These are phyloP conservation scores for Cetoscarus ocellatus DNA, from an alignment of 2,797 vertebrate species.

Conservation along the genomic window DNA sequence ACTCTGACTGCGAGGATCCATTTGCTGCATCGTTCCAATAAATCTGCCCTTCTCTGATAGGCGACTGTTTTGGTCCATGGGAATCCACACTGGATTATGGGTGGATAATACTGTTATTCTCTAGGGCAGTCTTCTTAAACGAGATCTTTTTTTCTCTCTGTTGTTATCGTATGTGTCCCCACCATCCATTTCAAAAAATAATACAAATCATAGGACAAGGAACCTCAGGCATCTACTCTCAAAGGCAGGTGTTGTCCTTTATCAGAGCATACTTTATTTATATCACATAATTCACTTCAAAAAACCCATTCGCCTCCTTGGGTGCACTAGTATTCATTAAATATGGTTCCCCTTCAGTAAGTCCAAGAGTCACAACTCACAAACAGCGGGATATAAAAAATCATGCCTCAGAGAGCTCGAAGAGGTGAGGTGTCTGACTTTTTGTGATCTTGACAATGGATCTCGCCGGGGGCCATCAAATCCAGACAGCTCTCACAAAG, in stretches of 20 bases:
- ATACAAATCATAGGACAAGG: conserved; percentile 11
- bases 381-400: conserved; percentile 60
- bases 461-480: conserved; percentile 52
- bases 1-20: conserved; percentile 26
- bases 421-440: conserved; percentile 56
- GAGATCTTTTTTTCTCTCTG: background rate
- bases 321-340: conserved; percentile 54
- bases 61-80: conserved; percentile 6
- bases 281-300: conserved; percentile 45
- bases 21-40: conserved; percentile 43
- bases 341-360: conserved; percentile 53
- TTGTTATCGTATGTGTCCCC: background rate
- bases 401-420: conserved; percentile 50
- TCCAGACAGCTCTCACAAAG: conserved; percentile 56
- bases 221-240: conserved; percentile 3
- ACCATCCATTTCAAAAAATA: conserved; percentile 14
- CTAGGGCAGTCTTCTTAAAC: background rate
- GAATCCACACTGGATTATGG: conserved; percentile 20
- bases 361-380: conserved; percentile 56
- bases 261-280: conserved; percentile 33
- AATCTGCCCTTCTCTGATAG: conserved; percentile 22
- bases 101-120: conserved; percentile 15
- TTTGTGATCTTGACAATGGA: conserved; percentile 63
- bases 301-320: conserved; percentile 34
- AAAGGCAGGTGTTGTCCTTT: conserved; percentile 37